Conservation (phyloP, 2,888 invertebrate genomes). For the Cryptus armator region DNA sequence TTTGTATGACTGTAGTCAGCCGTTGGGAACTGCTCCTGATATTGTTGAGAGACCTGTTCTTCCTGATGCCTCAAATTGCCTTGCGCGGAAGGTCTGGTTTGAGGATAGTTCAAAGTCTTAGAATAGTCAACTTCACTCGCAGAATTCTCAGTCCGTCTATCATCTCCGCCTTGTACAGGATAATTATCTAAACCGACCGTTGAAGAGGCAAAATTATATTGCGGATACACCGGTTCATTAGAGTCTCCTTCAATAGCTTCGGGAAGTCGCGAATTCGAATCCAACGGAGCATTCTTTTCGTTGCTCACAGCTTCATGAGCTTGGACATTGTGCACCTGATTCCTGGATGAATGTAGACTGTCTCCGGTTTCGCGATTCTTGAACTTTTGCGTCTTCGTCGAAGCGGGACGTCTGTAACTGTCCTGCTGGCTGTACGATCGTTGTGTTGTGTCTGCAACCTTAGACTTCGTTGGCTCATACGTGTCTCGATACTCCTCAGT, state of each 20-base stretch:
- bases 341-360: conserved; percentile 55
- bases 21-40: conserved; percentile 67
- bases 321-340: conserved; percentile 73
- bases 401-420: conserved; percentile 54
- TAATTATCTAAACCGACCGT: conserved; percentile 72
- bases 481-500: conserved; percentile 81
- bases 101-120: conserved; percentile 71
- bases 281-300: conserved; percentile 58
- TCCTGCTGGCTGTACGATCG: conserved; percentile 70
- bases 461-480: conserved; percentile 80
- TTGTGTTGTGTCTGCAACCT: conserved; percentile 75
- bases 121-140: conserved; percentile 70
- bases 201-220: conserved; percentile 71
- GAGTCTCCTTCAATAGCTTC: conserved; percentile 34
- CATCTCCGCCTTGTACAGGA: conserved; percentile 51
- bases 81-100: conserved; percentile 13
- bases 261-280: conserved; percentile 50
- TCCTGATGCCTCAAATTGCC: conserved; percentile 36
- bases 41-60: conserved; percentile 51
- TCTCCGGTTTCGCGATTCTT: conserved; percentile 72
- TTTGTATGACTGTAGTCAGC: conserved; percentile 60
- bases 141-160: conserved; percentile 35
- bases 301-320: conserved; percentile 69
- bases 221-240: conserved; percentile 61
- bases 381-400: conserved; percentile 73